Evolutionary conservation across 2,797 vertebrate genomes (phyloP).

Genomic region (Onychomys leucogaster): DNA sequence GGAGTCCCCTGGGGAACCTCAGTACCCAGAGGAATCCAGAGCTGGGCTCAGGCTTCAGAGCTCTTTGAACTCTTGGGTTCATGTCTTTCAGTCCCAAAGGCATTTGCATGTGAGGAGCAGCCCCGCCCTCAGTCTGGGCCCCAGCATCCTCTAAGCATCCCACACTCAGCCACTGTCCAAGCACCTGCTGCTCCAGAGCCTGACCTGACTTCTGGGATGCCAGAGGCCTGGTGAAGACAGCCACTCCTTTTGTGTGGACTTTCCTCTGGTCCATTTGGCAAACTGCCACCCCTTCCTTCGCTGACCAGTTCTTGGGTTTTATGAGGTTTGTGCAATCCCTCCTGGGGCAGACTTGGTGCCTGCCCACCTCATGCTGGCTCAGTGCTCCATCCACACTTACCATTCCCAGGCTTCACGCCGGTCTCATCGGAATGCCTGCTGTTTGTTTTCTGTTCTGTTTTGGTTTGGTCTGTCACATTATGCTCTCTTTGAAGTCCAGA

Average conservation of each 20-base stretch:
- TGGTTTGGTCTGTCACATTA: not conserved
- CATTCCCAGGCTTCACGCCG: accelerated
- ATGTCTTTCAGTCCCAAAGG: slow-evolving; percentile 2
- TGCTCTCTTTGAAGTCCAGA: not conserved
- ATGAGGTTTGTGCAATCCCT: not conserved
- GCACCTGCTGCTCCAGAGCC: not conserved
- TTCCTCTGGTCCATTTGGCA: slow-evolving; percentile 10
- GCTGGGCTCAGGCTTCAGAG: not conserved
- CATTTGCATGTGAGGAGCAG: not conserved
- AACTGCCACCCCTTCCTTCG: not conserved
- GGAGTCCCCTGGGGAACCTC: not conserved
- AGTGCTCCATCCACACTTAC: not conserved
- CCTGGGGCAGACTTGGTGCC: not conserved
- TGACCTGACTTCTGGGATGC: too few species aligned
- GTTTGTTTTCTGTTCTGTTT: not conserved
- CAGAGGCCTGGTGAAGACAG: not conserved
- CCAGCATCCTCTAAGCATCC: accelerated
- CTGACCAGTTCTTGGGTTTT: not conserved
- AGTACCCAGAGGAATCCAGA: not conserved
- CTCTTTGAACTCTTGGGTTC: not conserved
- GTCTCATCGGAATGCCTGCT: not conserved
- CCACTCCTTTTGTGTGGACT: not conserved
- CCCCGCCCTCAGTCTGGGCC: too few species aligned
- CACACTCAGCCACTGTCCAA: not conserved
- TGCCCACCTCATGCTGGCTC: not conserved